Evolutionary conservation across 1,140 invertebrate genomes (phyloP).

Genomic region (Leptinotarsa undecemlineata): DNA sequence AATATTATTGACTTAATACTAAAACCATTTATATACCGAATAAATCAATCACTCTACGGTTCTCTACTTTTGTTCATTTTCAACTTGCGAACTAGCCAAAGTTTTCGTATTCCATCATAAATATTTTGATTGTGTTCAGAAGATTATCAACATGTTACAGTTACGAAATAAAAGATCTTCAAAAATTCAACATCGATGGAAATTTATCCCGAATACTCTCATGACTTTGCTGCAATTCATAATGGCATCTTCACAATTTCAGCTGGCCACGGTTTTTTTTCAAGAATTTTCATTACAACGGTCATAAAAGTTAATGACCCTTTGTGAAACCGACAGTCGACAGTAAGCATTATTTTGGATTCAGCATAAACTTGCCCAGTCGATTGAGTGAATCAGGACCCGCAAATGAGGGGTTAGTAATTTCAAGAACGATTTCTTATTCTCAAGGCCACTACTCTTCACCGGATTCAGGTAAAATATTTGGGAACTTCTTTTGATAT

Average conservation of each 20-base stretch:
- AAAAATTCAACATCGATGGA: too few species aligned
- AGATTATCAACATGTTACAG: too few species aligned
- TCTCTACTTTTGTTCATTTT: too few species aligned
- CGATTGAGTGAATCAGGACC: neutral
- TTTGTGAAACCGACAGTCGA: neutral
- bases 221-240: neutral
- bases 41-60: too few species aligned
- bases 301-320: conserved; percentile 1
- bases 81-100: too few species aligned
- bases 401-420: neutral
- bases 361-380: neutral
- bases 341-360: neutral
- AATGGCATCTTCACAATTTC: neutral
- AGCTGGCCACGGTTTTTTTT: neutral
- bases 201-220: too few species aligned
- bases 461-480: neutral
- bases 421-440: neutral
- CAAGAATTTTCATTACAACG: conserved; percentile 1
- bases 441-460: neutral
- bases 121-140: too few species aligned
- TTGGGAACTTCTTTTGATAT: neutral
- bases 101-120: too few species aligned
- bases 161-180: too few species aligned
- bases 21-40: too few species aligned
- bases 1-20: too few species aligned